Conservation (phyloP, 2,797 vertebrate species). For the Cheirogaleus major region DNA sequence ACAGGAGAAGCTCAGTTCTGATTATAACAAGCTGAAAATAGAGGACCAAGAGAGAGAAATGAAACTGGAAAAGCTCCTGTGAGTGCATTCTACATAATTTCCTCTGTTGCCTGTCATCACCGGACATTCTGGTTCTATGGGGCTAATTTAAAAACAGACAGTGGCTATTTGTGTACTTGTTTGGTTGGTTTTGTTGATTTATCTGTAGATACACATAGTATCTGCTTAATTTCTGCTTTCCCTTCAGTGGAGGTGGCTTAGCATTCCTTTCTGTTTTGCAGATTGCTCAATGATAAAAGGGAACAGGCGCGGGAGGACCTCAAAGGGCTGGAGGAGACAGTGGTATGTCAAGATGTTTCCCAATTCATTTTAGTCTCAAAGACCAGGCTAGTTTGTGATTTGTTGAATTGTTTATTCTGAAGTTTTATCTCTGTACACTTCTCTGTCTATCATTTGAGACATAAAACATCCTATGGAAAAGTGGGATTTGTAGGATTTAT, state of each 20-base stretch:
- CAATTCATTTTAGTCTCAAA: background rate
- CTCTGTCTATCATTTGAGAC: background rate
- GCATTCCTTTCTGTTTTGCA: slow-evolving; percentile 76
- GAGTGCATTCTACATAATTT: slow-evolving; percentile 78
- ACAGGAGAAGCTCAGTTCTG: slow-evolving; percentile 92
- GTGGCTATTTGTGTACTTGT: background rate
- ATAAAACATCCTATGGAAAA: background rate
- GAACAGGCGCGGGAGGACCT: slow-evolving; percentile 96
- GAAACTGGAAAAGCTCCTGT: slow-evolving; percentile 94
- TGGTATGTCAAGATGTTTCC: slow-evolving; percentile 87
- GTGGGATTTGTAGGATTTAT: background rate
- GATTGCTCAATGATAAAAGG: slow-evolving; percentile 94
- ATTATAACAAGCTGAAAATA: slow-evolving; percentile 92
- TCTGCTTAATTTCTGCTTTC: background rate
- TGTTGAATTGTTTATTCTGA: slow-evolving; percentile 15
- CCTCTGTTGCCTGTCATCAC: background rate
- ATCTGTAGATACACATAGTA: background rate
- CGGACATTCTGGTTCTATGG: background rate
- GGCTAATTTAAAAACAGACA: background rate
- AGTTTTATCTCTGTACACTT: background rate
- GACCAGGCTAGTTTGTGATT: background rate
- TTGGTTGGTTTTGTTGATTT: background rate
- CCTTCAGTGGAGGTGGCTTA: background rate
- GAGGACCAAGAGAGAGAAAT: slow-evolving; percentile 93
- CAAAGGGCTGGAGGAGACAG: slow-evolving; percentile 97